A percentile compares a stretch with the other conserved stretches of the same genome.
These are phyloP conservation scores for Alloscopus bannaensis DNA, from an alignment of 2,888 invertebrate genomes.

Conservation along the genomic window DNA sequence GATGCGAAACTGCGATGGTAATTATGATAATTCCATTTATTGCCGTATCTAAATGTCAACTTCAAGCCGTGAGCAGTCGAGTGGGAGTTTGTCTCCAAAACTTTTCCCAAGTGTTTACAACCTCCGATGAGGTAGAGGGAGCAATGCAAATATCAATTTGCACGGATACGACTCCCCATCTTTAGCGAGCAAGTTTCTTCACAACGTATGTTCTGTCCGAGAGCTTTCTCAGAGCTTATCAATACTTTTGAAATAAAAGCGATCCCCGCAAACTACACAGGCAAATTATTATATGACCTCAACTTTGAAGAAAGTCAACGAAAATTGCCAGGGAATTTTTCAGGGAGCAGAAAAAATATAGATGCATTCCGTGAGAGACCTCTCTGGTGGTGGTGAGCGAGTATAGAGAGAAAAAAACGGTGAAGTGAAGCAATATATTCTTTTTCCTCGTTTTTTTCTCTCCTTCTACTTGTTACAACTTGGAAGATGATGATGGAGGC, in stretches of 20 bases:
- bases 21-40: slow-evolving; percentile 23
- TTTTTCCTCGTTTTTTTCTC: slow-evolving; percentile 28
- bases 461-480: slow-evolving; percentile 16
- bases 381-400: not conserved
- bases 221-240: not conserved
- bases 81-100: not conserved
- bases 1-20: slow-evolving; percentile 7
- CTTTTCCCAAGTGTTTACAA: not conserved
- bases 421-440: slow-evolving; percentile 9
- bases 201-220: not conserved
- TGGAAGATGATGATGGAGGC: slow-evolving; percentile 62
- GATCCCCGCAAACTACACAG: no score
- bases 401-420: not conserved
- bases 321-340: no score
- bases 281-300: no score
- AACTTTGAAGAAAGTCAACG: no score
- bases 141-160: slow-evolving; percentile 61
- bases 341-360: no score
- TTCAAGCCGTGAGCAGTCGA: not conserved
- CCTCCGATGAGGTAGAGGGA: not conserved
- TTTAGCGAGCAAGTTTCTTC: slow-evolving; percentile 3
- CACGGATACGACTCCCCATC: slow-evolving; percentile 41
- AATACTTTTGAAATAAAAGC: no score
- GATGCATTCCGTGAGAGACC: not conserved
- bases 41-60: slow-evolving; percentile 16